Evolutionary conservation across 2,797 vertebrate species (phyloP).

Genomic region (Enteromius treurensis): DNA sequence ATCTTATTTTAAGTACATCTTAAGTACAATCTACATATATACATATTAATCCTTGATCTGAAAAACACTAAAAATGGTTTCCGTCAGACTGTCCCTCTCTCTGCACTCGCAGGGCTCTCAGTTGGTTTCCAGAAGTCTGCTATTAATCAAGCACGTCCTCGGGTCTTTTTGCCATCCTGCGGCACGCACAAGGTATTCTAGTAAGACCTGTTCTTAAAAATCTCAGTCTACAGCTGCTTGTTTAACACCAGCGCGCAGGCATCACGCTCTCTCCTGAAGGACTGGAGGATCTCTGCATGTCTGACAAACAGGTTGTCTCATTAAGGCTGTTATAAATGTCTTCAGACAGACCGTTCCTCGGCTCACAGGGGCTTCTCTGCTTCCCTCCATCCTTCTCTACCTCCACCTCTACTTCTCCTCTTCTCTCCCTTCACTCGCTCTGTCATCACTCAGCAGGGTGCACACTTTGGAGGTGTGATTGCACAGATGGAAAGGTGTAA

Average conservation of each 20-base stretch:
- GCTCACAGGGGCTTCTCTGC: constrained; percentile 30
- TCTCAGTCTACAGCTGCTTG: constrained; percentile 31
- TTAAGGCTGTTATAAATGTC: constrained; percentile 62
- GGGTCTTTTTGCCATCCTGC: constrained; percentile 5
- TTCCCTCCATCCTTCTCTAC: constrained; percentile 17
- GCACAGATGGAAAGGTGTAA: constrained; percentile 59
- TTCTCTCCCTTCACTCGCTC: not conserved
- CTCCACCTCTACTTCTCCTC: constrained; percentile 17
- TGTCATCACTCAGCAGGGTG: constrained; percentile 42
- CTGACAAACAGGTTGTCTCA: constrained; percentile 59
- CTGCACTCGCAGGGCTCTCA: not conserved
- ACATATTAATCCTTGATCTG: constrained; percentile 4
- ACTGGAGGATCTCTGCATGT: constrained; percentile 32
- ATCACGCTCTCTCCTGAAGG: constrained; percentile 15
- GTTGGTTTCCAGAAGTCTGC: constrained; percentile 1
- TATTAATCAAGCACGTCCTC: constrained; percentile 42
- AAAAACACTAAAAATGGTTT: constrained; percentile 9
- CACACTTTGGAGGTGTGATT: constrained; percentile 44
- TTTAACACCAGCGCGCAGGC: constrained; percentile 33
- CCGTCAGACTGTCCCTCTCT: constrained; percentile 16
- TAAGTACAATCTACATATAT: not conserved
- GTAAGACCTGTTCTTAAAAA: constrained; percentile 43
- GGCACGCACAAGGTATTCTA: not conserved
- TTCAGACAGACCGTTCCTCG: constrained; percentile 41
- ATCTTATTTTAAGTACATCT: constrained; percentile 20